phyloP scores from a whole-genome alignment of 1,140 invertebrate genomes.

The Anthonomus grandis region DNA sequence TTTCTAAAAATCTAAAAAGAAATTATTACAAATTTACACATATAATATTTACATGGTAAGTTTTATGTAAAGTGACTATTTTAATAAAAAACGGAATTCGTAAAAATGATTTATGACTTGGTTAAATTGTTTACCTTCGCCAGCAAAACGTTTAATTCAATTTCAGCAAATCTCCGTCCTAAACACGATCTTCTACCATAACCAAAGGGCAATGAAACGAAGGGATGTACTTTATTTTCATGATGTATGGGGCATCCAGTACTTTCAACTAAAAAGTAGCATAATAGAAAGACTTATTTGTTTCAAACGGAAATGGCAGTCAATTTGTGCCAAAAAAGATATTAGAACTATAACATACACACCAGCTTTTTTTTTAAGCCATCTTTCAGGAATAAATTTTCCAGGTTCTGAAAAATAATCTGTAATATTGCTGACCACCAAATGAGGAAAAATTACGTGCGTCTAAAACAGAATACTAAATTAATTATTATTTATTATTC shows the following conservation, averaged over 20 bases:
- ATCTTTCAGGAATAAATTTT: constrained; percentile 72
- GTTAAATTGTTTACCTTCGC: constrained; percentile 52
- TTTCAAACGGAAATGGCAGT: no score
- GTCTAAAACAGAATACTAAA: no score
- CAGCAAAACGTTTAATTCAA: constrained; percentile 70
- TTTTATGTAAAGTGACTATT: no score
- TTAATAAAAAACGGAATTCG: no score
- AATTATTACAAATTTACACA: constrained; percentile 8
- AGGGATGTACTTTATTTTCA: constrained; percentile 60
- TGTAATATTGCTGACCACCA: constrained; percentile 73
- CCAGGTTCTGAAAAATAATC: constrained; percentile 66
- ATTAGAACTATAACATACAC: no score
- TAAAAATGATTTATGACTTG: neutral
- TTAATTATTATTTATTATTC: neutral
- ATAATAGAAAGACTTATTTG: no score
- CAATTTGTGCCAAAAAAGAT: no score
- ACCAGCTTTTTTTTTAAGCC: constrained; percentile 54
- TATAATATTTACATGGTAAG: constrained; percentile 2
- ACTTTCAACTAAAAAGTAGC: no score
- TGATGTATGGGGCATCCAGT: constrained; percentile 28
- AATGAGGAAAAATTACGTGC: constrained; percentile 76
- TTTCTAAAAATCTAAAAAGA: constrained; percentile 60
- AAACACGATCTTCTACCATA: constrained; percentile 80
- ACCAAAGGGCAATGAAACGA: constrained; percentile 77
- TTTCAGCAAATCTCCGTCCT: constrained; percentile 76